Evolutionary conservation across 2,797 vertebrate species (phyloP).

Genomic region (Neostethus bicornis): DNA sequence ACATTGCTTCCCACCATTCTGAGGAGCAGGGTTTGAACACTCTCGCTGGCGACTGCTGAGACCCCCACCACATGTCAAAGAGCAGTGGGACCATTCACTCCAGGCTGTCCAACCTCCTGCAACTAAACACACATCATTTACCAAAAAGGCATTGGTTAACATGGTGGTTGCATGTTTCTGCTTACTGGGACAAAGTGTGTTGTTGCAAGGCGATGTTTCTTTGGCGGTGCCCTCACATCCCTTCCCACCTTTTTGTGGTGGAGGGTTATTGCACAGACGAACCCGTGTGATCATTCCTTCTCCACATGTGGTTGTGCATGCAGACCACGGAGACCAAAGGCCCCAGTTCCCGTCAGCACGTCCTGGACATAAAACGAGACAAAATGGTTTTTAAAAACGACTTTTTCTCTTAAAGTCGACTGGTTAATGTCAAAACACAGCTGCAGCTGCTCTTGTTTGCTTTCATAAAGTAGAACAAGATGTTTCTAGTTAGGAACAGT

Average conservation of each 20-base stretch:
- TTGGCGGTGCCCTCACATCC: slow-evolving; percentile 83
- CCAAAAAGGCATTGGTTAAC: background rate
- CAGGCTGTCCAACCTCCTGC: slow-evolving; percentile 92
- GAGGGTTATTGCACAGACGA: slow-evolving; percentile 91
- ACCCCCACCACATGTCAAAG: slow-evolving; percentile 90
- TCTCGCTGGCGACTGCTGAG: slow-evolving; percentile 85
- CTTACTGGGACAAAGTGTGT: slow-evolving; percentile 71
- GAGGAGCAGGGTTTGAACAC: slow-evolving; percentile 88
- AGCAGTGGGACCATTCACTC: slow-evolving; percentile 91
- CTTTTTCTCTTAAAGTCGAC: background rate
- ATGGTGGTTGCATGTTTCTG: background rate
- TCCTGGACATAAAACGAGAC: slow-evolving; percentile 68
- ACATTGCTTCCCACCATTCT: slow-evolving; percentile 88
- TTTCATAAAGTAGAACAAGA: slow-evolving; percentile 10
- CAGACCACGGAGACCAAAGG: slow-evolving; percentile 97
- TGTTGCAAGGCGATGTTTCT: slow-evolving; percentile 83
- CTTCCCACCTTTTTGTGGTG: slow-evolving; percentile 88
- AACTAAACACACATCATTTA: slow-evolving; percentile 74
- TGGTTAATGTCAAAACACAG: slow-evolving; percentile 23
- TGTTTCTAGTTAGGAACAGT: slow-evolving; percentile 57
- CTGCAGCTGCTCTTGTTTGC: slow-evolving; percentile 4
- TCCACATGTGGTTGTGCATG: slow-evolving; percentile 93
- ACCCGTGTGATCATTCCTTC: slow-evolving; percentile 88
- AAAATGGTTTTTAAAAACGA: slow-evolving; percentile 1
- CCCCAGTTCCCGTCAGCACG: slow-evolving; percentile 92